A percentile compares a stretch with the other conserved stretches of the same genome.
phyloP scores from a whole-genome alignment of 2,113 vertebrate genomes.

The Macrotis lagotis region DNA sequence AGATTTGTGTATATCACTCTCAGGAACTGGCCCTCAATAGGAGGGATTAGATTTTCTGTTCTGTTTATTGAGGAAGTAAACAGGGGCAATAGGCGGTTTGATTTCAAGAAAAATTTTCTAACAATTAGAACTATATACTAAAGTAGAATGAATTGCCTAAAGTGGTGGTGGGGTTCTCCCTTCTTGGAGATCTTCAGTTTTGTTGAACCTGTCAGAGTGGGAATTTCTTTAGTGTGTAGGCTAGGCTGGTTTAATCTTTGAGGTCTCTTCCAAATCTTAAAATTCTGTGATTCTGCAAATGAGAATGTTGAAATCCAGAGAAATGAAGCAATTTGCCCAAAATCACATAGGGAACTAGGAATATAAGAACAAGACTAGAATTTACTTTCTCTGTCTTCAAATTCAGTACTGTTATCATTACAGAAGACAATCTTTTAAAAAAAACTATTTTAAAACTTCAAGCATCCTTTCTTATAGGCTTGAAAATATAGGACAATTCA shows the following conservation, averaged over 20 bases:
- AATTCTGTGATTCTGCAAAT: background rate
- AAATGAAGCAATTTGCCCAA: background rate
- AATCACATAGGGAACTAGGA: background rate
- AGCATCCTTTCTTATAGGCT: background rate
- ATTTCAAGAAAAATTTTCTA: background rate
- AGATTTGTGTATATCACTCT: too few species aligned
- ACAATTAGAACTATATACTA: background rate
- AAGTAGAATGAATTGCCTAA: background rate
- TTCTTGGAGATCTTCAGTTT: background rate
- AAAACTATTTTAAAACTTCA: background rate
- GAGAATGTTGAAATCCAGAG: background rate
- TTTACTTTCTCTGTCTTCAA: background rate
- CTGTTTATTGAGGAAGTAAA: background rate
- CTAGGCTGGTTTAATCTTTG: background rate
- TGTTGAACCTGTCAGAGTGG: background rate
- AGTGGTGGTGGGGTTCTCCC: background rate
- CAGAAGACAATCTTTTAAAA: background rate
- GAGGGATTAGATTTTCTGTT: background rate
- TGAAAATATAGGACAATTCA: conserved; percentile 17
- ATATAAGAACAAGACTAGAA: background rate
- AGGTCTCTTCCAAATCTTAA: background rate
- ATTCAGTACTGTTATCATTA: background rate
- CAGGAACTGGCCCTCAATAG: too few species aligned
- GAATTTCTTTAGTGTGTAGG: background rate
- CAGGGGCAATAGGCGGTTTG: background rate